These are phyloP conservation scores for Fregetta grallaria DNA, from an alignment of 2,113 vertebrate genomes.

Conservation along the genomic window DNA sequence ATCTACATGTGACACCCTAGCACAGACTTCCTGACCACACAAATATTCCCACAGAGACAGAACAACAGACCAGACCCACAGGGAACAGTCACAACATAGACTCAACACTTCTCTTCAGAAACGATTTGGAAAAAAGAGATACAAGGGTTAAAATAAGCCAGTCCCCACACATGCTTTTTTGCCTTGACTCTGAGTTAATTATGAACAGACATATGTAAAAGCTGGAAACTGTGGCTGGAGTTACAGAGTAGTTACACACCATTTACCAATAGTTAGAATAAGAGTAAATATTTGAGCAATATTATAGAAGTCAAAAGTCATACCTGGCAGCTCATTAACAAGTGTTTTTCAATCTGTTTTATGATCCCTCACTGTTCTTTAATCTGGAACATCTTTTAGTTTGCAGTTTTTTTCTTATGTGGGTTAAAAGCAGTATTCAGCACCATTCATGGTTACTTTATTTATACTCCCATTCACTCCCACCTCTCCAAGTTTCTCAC, in stretches of 20 bases:
- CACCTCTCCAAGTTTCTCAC: neutral
- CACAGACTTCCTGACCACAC: neutral
- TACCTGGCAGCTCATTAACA: neutral
- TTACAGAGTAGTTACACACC: neutral
- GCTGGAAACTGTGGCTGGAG: neutral
- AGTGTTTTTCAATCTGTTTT: neutral
- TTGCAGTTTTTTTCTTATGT: neutral
- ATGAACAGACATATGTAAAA: neutral
- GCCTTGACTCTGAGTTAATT: neutral
- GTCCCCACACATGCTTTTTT: neutral
- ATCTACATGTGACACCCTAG: neutral
- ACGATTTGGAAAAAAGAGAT: neutral
- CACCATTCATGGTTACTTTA: neutral
- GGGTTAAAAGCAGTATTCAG: neutral
- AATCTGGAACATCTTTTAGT: neutral
- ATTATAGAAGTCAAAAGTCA: neutral
- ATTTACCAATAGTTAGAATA: neutral
- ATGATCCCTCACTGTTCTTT: neutral
- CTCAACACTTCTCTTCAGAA: neutral
- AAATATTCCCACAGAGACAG: neutral
- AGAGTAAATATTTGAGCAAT: conserved; percentile 23
- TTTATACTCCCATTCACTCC: neutral
- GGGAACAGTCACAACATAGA: neutral
- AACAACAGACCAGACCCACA: neutral
- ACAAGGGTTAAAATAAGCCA: neutral